These are phyloP conservation scores for Pipistrellus kuhlii DNA, from an alignment of 2,797 vertebrate genomes.

Conservation along the genomic window DNA sequence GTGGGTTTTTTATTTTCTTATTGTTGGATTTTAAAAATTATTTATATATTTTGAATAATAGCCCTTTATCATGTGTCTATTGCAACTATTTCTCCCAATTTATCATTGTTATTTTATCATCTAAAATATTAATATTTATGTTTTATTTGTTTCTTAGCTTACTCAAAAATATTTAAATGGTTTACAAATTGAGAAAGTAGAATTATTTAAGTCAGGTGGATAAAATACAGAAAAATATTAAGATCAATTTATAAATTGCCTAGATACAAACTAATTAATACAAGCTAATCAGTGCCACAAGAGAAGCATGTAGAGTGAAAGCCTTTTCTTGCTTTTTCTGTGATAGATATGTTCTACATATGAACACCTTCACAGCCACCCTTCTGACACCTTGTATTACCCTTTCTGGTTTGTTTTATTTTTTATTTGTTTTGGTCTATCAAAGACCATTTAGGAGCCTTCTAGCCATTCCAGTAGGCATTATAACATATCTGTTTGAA, in stretches of 20 bases:
- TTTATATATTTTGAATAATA: not conserved
- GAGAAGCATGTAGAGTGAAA: not conserved
- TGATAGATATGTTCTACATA: not conserved
- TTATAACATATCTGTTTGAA: not conserved
- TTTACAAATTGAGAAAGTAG: not conserved
- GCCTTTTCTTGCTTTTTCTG: not conserved
- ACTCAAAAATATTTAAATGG: not conserved
- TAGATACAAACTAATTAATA: not conserved
- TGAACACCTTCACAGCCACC: not conserved
- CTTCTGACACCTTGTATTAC: not conserved
- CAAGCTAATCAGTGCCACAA: not conserved
- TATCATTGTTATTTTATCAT: not conserved
- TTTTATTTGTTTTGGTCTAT: not conserved
- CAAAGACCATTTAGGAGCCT: not conserved
- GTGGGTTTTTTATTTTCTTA: not conserved
- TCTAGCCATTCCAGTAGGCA: not conserved
- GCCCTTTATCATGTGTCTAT: not conserved
- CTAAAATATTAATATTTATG: not conserved
- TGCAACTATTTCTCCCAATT: not conserved
- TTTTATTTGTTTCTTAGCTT: not conserved
- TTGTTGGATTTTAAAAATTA: not conserved
- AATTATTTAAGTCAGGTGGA: not conserved
- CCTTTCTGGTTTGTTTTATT: not conserved
- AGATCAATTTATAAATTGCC: not conserved
- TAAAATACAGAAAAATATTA: not conserved